Percentiles rank a stretch among this genome's conserved stretches.
Conservation (phyloP, 2,888 invertebrate species). For the Portevinia maculata region DNA sequence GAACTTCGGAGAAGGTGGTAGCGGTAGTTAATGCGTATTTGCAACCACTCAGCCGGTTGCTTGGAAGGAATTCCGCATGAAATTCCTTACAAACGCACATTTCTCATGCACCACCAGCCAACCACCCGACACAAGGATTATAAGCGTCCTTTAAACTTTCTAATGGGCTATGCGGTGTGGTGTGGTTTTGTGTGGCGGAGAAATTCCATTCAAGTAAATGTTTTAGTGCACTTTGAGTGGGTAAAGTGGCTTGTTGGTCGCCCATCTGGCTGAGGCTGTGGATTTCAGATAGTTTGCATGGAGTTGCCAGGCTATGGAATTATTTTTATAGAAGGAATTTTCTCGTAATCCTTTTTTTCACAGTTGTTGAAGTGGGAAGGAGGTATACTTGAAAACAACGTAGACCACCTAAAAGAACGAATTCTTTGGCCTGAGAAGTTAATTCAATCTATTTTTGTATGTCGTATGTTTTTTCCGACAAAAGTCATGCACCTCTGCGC, state of each 20-base stretch:
- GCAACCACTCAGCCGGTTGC: slow-evolving; percentile 21
- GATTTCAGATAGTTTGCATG: slow-evolving; percentile 35
- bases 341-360: background rate
- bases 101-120: slow-evolving; percentile 26
- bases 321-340: background rate
- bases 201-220: slow-evolving; percentile 52
- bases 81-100: slow-evolving; percentile 57
- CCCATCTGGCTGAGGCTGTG: slow-evolving; percentile 30
- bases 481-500: no score
- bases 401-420: no score
- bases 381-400: background rate
- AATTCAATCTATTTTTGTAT: no score
- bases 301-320: slow-evolving; percentile 16
- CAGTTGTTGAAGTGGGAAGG: background rate
- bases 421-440: no score
- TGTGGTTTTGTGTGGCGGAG: slow-evolving; percentile 36
- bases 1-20: background rate
- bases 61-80: slow-evolving; percentile 34
- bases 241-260: slow-evolving; percentile 44
- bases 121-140: slow-evolving; percentile 36
- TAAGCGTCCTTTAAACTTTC: slow-evolving; percentile 51
- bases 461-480: no score
- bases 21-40: slow-evolving; percentile 43
- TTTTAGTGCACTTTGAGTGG: slow-evolving; percentile 24
- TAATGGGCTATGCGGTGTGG: slow-evolving; percentile 46